Base-by-base conservation (phyloP, 2,888 invertebrate genomes). In the Caenorhabditis sinica region DNA sequence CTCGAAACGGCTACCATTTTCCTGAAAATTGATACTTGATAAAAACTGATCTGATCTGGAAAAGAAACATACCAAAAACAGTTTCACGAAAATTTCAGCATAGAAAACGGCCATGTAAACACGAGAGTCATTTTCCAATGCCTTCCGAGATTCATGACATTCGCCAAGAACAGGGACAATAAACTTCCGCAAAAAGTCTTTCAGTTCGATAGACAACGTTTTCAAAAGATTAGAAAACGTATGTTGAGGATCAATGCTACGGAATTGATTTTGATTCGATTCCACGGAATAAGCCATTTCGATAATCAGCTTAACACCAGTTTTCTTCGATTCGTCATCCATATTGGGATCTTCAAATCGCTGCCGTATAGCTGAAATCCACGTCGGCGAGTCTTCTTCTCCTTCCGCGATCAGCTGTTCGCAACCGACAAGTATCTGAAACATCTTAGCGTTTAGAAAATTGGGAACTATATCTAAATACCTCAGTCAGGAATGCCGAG, bases 351-450 rank as follows among this genome's bases (percentile, higher is more conserved):
- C 72, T 43, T 72, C 75, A 17, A 84, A 81, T 13, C 84, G 58
- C 11, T 81, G 66, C 20, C 72, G 66, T 11, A 84, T 84, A 20
- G 84, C 84, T 9, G 72, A 8, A 8, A 45, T 68, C 84, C 84
- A 84, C 11, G 76, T 72, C 0, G 56, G n/a, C 1, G 72, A 66
- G 25, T 84, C 84, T 33, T 87, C 87, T 49, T 84, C 82, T 1
- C 71, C 82, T 28, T 83, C 84, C 0, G 74, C 53, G 9, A 87
- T 60, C 73, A 87, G 51, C 33, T 87, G 87, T 40, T 87, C 87
- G 60, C 84, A 81, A 1, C 87, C 87, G 15, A 87, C 84, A 11
- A 72, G 84, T n/a, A 86, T 82, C 87, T 87, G 56, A 58, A 43
- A 43, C n/a, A n/a, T n/a, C n/a, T n/a, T n/a, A n/a, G n/a, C n/a